phyloP scores from a whole-genome alignment of 2,113 vertebrate species.

The Ceyx cyanopectus region DNA sequence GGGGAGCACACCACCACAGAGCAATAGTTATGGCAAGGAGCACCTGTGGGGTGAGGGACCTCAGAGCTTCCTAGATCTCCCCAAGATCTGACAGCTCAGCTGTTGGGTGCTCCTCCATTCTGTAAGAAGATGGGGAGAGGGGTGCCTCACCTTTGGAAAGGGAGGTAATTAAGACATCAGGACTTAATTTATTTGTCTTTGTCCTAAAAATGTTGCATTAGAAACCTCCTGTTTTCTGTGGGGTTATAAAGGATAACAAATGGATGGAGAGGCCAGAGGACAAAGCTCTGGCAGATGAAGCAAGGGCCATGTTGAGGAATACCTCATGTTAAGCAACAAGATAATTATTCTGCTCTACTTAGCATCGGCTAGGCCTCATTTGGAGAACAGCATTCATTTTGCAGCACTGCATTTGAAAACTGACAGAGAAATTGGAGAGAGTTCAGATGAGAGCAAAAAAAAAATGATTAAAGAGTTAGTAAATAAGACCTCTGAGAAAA shows the following conservation, averaged over 20 bases:
- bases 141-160: neutral
- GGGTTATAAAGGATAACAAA: conserved; percentile 41
- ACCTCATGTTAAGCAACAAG: conserved; percentile 64
- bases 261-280: conserved; percentile 33
- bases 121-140: neutral
- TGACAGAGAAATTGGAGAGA: conserved; percentile 30
- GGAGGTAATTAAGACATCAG: neutral
- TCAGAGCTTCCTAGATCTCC: neutral
- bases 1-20: accelerated
- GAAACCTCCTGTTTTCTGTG: neutral
- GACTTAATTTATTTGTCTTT: neutral
- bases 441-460: conserved; percentile 62
- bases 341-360: conserved; percentile 69
- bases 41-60: neutral
- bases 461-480: conserved; percentile 71
- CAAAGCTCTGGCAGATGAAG: neutral
- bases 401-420: conserved; percentile 44
- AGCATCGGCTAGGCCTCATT: conserved; percentile 39
- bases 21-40: neutral
- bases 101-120: neutral
- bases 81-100: neutral
- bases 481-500: conserved; percentile 74
- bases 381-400: conserved; percentile 16
- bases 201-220: neutral
- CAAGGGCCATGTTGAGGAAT: neutral